These are phyloP conservation scores for Pholis gunnellus DNA, from an alignment of 2,113 vertebrate genomes.

Conservation along the genomic window DNA sequence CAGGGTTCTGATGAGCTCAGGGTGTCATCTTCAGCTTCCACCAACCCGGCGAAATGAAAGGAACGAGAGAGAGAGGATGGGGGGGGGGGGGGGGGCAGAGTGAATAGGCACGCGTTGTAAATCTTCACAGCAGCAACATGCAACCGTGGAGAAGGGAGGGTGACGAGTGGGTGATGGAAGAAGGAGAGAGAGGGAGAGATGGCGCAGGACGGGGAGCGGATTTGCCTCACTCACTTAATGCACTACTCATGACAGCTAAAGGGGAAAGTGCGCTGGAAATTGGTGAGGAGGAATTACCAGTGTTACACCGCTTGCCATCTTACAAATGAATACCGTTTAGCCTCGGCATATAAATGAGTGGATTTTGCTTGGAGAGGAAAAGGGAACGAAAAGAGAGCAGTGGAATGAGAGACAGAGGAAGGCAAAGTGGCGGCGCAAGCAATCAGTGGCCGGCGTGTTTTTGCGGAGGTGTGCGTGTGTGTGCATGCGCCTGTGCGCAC, in stretches of 20 bases:
- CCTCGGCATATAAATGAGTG: constrained; percentile 92
- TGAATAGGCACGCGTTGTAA: constrained; percentile 87
- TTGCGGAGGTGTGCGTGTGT: constrained; percentile 24
- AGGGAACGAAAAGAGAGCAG: constrained; percentile 53
- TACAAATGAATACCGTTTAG: constrained; percentile 91
- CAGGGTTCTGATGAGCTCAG: constrained; percentile 61
- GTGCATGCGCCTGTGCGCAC: neutral
- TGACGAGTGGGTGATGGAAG: constrained; percentile 72
- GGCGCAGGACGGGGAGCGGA: constrained; percentile 59
- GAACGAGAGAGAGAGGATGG: constrained; percentile 12
- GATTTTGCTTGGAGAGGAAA: constrained; percentile 84
- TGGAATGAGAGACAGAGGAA: constrained; percentile 65
- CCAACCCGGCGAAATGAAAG: constrained; percentile 58
- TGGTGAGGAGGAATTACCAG: constrained; percentile 91
- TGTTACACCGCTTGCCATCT: constrained; percentile 87
- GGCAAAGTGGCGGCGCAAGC: constrained; percentile 73
- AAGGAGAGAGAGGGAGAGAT: constrained; percentile 27
- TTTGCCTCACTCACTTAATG: constrained; percentile 84
- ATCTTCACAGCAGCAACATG: constrained; percentile 94
- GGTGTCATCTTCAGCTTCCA: constrained; percentile 61
- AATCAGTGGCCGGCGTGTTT: constrained; percentile 73
- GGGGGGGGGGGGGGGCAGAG: constrained; percentile 47
- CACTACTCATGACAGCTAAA: constrained; percentile 95
- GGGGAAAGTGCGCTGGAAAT: constrained; percentile 85
- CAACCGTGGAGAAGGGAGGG: constrained; percentile 63